Conservation (phyloP, 2,797 vertebrate genomes). For the Eulemur albifrons region DNA sequence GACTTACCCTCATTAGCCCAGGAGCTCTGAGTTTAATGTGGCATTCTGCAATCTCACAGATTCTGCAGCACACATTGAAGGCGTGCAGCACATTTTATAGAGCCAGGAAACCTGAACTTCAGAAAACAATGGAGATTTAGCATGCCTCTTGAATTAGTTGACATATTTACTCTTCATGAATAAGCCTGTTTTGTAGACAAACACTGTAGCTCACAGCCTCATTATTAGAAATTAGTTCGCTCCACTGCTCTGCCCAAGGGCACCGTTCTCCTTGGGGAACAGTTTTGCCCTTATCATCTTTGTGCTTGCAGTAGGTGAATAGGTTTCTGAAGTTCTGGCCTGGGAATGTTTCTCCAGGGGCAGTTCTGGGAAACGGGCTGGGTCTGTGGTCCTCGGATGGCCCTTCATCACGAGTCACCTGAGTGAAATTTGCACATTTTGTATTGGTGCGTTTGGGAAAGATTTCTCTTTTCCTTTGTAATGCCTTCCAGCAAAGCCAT, state of each 20-base stretch:
- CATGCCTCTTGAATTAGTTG: conserved; percentile 60
- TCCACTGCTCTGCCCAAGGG: conserved; percentile 58
- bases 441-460: not conserved
- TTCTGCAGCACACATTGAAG: conserved; percentile 44
- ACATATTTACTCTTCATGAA: conserved; percentile 73
- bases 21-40: conserved; percentile 73
- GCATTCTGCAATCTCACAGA: conserved; percentile 70
- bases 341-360: conserved; percentile 10
- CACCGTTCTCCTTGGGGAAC: conserved; percentile 14
- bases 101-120: conserved; percentile 70
- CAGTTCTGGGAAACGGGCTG: not conserved
- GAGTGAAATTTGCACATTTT: not conserved
- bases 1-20: conserved; percentile 78
- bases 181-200: conserved; percentile 66
- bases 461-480: conserved; percentile 1
- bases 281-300: conserved; percentile 32
- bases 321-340: not conserved
- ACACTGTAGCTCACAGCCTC: conserved; percentile 34
- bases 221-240: conserved; percentile 64
- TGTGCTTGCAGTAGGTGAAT: conserved; percentile 30
- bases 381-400: not conserved
- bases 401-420: not conserved
- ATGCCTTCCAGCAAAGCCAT: not conserved
- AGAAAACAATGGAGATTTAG: conserved; percentile 73
- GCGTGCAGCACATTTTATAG: conserved; percentile 62